These are phyloP conservation scores for Hedya salicella DNA, from an alignment of 2,888 invertebrate genomes.

Conservation along the genomic window DNA sequence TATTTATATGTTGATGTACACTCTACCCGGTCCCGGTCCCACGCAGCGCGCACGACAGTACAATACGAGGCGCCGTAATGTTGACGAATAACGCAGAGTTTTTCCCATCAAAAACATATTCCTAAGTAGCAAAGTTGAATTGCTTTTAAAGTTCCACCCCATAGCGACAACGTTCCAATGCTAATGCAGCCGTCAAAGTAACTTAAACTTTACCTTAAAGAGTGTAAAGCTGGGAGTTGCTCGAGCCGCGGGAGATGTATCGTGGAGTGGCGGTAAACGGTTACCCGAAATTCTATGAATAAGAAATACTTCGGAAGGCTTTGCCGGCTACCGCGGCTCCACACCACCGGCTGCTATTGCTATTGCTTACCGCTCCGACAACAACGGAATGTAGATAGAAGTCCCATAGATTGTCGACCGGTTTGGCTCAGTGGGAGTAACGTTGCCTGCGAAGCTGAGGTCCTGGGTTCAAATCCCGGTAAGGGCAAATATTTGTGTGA, in stretches of 20 bases:
- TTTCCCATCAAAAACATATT: conserved; percentile 56
- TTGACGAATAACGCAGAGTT: conserved; percentile 48
- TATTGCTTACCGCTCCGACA: background rate
- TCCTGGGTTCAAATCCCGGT: too few relatives aligned
- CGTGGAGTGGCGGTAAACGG: conserved; percentile 28
- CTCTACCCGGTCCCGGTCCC: too few relatives aligned
- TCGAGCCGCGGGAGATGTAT: background rate
- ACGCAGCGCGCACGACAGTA: background rate
- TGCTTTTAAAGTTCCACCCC: conserved; percentile 52
- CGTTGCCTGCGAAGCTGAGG: too few relatives aligned
- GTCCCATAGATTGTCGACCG: too few relatives aligned
- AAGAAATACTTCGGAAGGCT: conserved; percentile 53
- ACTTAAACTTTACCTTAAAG: conserved; percentile 40
- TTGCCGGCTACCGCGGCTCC: conserved; percentile 3
- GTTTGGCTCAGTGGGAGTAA: too few relatives aligned
- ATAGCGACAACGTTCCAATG: conserved; percentile 43
- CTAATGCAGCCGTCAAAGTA: conserved; percentile 6
- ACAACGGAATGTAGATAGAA: too few relatives aligned
- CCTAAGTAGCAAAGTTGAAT: conserved; percentile 60
- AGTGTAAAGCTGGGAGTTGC: background rate
- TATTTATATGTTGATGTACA: too few relatives aligned
- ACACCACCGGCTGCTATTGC: background rate
- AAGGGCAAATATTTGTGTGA: too few relatives aligned
- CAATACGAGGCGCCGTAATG: conserved; percentile 41
- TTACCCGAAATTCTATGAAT: conserved; percentile 58